A percentile compares a stretch with the other conserved stretches of the same genome.
These are phyloP conservation scores for Nothoprocta perdicaria DNA, from an alignment of 2,113 vertebrate genomes.

Conservation along the genomic window DNA sequence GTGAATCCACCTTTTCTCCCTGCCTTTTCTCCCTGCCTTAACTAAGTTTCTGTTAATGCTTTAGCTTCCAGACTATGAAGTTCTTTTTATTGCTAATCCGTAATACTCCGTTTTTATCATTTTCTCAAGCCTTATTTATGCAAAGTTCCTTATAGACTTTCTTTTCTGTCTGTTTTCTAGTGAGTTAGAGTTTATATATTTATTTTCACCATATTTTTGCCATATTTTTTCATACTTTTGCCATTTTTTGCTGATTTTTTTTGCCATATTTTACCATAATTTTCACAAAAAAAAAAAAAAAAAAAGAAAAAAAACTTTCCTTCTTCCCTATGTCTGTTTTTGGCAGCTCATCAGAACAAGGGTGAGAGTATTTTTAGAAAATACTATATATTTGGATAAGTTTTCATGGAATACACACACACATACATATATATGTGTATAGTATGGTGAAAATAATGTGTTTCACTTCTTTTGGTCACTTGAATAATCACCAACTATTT, in stretches of 20 bases:
- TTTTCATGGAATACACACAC: background rate
- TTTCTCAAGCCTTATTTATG: background rate
- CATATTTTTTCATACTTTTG: background rate
- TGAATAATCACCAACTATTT: background rate
- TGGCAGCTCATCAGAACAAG: background rate
- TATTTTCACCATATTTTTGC: background rate
- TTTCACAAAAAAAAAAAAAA: background rate
- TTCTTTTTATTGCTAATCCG: background rate
- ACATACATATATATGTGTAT: too few relatives aligned
- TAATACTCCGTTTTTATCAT: background rate
- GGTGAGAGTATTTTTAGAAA: background rate
- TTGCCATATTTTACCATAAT: background rate
- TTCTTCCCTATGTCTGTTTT: background rate
- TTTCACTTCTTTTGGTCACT: background rate
- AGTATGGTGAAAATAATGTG: background rate
- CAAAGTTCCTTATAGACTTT: background rate
- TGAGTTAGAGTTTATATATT: background rate
- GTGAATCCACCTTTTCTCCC: background rate
- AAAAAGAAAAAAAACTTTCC: background rate
- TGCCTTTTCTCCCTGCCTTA: background rate
- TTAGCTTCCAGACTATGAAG: background rate
- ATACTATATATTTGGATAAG: background rate
- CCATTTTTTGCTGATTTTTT: too few relatives aligned
- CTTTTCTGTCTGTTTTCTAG: background rate
- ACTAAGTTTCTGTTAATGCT: background rate